Evolutionary conservation across 2,888 invertebrate genomes (phyloP).

Genomic region (Apocheima hispidaria): DNA sequence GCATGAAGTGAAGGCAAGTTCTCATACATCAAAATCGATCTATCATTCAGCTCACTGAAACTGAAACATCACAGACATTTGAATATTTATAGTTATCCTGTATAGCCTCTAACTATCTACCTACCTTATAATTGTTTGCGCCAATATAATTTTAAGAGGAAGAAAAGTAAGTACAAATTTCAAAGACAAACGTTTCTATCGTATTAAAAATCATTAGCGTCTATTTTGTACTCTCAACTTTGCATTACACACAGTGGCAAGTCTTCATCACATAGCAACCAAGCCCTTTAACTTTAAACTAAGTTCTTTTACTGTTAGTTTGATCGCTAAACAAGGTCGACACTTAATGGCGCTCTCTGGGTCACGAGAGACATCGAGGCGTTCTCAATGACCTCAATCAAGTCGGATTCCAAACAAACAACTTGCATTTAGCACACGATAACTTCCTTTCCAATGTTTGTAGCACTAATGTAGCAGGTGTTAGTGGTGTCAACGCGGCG

Average conservation of each 20-base stretch:
- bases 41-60: constrained; percentile 25
- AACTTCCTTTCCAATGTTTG: constrained; percentile 56
- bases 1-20: constrained; percentile 13
- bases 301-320: constrained; percentile 58
- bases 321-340: constrained; percentile 73
- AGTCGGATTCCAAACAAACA: constrained; percentile 73
- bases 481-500: constrained; percentile 66
- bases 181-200: constrained; percentile 7
- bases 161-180: constrained; percentile 20
- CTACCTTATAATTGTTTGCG: constrained; percentile 8
- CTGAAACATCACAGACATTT: constrained; percentile 29
- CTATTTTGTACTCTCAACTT: constrained; percentile 44
- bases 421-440: constrained; percentile 62
- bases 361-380: constrained; percentile 71
- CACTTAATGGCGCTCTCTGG: constrained; percentile 70
- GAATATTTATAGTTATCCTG: constrained; percentile 7
- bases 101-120: constrained; percentile 30
- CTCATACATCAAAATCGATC: background rate
- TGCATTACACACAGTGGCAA: constrained; percentile 50
- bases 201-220: constrained; percentile 29
- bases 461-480: constrained; percentile 33
- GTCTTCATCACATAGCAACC: constrained; percentile 47
- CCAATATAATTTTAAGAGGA: background rate
- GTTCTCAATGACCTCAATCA: constrained; percentile 75
- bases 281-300: constrained; percentile 53